Evolutionary conservation across 1,140 invertebrate species (phyloP).

Genomic region (Lepidurus packardi): DNA sequence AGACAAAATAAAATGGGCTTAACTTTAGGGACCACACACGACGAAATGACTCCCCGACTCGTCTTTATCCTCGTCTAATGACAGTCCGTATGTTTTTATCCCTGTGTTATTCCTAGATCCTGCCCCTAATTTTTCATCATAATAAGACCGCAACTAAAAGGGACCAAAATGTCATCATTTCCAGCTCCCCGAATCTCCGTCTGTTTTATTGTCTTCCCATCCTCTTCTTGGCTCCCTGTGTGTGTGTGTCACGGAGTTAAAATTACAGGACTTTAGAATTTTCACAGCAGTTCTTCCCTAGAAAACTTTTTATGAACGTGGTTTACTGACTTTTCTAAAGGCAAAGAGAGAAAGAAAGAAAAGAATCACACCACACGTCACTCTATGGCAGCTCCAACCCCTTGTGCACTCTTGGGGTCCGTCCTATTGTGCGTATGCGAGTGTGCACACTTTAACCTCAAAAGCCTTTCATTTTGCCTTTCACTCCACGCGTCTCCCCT

Average conservation of each 20-base stretch:
- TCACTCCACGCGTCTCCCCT: too few species aligned
- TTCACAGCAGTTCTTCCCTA: too few species aligned
- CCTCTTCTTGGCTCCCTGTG: neutral
- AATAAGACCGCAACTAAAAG: conserved; percentile 14
- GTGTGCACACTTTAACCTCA: too few species aligned
- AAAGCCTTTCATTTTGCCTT: too few species aligned
- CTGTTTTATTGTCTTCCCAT: neutral
- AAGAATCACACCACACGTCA: too few species aligned
- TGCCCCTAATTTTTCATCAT: conserved; percentile 4
- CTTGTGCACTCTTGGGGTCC: too few species aligned
- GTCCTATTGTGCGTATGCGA: too few species aligned
- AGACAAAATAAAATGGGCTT: neutral
- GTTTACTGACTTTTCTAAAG: too few species aligned
- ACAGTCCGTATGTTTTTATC: neutral
- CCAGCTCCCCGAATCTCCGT: neutral
- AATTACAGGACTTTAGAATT: neutral
- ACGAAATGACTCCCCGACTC: neutral
- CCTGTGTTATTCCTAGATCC: neutral
- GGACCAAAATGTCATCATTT: conserved; percentile 4
- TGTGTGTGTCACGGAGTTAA: neutral
- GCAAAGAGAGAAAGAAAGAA: too few species aligned
- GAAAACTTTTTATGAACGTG: too few species aligned
- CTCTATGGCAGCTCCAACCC: too few species aligned
- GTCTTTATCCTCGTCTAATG: neutral
- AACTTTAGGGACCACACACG: neutral